A percentile compares a stretch with the other conserved stretches of the same genome.
phyloP scores from a whole-genome alignment of 2,113 vertebrate genomes.

The Cygnus buccinator region DNA sequence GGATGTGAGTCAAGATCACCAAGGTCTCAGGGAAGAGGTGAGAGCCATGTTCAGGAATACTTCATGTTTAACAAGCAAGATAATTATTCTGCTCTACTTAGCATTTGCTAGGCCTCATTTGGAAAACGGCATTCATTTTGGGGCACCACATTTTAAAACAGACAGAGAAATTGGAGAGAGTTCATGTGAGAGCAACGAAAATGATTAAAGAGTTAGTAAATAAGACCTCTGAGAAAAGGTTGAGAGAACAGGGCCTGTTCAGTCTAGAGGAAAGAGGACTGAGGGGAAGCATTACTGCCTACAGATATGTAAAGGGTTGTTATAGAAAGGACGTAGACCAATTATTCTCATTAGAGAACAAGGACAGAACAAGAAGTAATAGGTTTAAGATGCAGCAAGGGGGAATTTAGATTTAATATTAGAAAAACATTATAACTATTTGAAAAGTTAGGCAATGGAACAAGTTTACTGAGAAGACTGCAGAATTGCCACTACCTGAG shows the following conservation, averaged over 20 bases:
- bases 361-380: conserved; percentile 54
- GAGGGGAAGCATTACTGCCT: conserved; percentile 66
- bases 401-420: conserved; percentile 42
- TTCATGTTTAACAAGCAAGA: conserved; percentile 63
- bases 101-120: conserved; percentile 29
- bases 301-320: conserved; percentile 53
- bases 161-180: conserved; percentile 31
- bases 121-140: conserved; percentile 24
- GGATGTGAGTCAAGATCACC: conserved; percentile 19
- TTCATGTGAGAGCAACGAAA: conserved; percentile 65
- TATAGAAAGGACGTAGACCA: conserved; percentile 17
- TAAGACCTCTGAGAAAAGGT: conserved; percentile 68
- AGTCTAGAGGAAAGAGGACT: conserved; percentile 61
- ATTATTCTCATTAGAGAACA: conserved; percentile 67
- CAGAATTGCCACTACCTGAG: not conserved
- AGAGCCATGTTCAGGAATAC: conserved; percentile 22
- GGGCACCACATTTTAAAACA: conserved; percentile 46
- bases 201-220: conserved; percentile 73
- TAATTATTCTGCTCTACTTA: conserved; percentile 70
- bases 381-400: conserved; percentile 54
- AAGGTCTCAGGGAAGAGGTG: not conserved
- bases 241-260: conserved; percentile 38
- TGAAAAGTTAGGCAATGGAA: not conserved
- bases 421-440: conserved; percentile 41
- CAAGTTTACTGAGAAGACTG: conserved; percentile 20